Evolutionary conservation across 2,113 vertebrate genomes (phyloP).

Genomic region (Psilopogon haemacephalus): DNA sequence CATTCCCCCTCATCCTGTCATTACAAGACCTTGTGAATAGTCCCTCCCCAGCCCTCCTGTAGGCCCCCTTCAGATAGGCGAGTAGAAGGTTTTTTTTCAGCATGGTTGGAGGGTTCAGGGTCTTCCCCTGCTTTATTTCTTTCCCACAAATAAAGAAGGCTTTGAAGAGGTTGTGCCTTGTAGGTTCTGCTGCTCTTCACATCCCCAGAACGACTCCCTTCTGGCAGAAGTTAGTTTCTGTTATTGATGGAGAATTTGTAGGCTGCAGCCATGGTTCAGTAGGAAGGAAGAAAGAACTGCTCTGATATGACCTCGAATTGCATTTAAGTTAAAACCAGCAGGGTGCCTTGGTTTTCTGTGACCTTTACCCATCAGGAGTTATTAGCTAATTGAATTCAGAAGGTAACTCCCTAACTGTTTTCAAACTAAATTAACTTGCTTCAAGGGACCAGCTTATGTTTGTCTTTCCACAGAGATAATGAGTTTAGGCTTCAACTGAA

Average conservation of each 20-base stretch:
- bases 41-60: no score
- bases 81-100: not conserved
- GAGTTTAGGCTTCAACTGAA: constrained; percentile 66
- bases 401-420: constrained; percentile 61
- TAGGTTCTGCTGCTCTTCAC: not conserved
- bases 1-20: no score
- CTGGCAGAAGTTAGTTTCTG: not conserved
- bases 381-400: constrained; percentile 66
- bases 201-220: not conserved
- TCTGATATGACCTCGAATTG: constrained; percentile 10
- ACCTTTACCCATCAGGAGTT: constrained; percentile 50
- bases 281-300: not conserved
- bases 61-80: no score
- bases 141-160: not conserved
- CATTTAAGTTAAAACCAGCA: constrained; percentile 38
- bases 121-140: not conserved
- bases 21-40: no score
- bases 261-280: not conserved
- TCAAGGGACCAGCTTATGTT: constrained; percentile 63
- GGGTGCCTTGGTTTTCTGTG: constrained; percentile 7
- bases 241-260: not conserved
- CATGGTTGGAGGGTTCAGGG: not conserved
- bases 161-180: not conserved
- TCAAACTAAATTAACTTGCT: constrained; percentile 70
- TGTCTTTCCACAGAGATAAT: constrained; percentile 70